Percentiles rank a stretch among this genome's conserved stretches.
These are phyloP conservation scores for Nothocercus nigrocapillus DNA, from an alignment of 2,113 vertebrate genomes.

Conservation along the genomic window DNA sequence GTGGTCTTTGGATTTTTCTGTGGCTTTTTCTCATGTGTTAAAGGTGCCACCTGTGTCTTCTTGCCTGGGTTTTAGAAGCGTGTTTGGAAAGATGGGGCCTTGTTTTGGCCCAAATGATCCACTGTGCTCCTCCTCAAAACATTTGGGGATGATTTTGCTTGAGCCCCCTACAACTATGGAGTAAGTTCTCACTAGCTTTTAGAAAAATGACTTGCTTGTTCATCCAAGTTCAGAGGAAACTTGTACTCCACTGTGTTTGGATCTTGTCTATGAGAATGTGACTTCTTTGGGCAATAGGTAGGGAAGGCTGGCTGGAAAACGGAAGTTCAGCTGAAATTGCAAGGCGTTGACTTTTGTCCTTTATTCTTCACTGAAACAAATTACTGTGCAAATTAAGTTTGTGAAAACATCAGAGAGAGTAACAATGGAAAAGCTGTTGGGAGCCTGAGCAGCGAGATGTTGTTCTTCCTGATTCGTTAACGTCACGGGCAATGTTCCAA, in stretches of 20 bases:
- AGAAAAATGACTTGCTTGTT: not conserved
- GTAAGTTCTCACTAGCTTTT: not conserved
- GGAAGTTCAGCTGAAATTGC: not conserved
- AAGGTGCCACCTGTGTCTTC: not conserved
- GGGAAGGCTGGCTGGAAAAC: not conserved
- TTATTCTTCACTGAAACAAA: not conserved
- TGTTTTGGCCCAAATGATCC: not conserved
- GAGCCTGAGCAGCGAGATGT: not conserved
- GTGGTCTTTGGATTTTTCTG: not conserved
- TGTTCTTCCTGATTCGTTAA: not conserved
- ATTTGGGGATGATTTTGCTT: not conserved
- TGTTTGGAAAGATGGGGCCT: not conserved
- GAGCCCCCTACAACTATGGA: not conserved
- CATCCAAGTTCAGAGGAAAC: not conserved
- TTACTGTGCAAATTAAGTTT: slow-evolving; percentile 25
- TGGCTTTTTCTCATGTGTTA: not conserved
- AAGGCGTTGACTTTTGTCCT: not conserved
- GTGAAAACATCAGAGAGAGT: slow-evolving; percentile 24
- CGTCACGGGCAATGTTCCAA: not conserved
- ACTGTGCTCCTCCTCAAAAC: not conserved
- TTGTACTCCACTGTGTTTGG: not conserved
- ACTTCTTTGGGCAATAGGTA: not conserved
- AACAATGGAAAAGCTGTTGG: slow-evolving; percentile 6
- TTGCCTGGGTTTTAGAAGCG: not conserved
- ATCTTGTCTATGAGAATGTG: not conserved